These are phyloP conservation scores for Asarcornis scutulata DNA, from an alignment of 2,113 vertebrate genomes.

Conservation along the genomic window DNA sequence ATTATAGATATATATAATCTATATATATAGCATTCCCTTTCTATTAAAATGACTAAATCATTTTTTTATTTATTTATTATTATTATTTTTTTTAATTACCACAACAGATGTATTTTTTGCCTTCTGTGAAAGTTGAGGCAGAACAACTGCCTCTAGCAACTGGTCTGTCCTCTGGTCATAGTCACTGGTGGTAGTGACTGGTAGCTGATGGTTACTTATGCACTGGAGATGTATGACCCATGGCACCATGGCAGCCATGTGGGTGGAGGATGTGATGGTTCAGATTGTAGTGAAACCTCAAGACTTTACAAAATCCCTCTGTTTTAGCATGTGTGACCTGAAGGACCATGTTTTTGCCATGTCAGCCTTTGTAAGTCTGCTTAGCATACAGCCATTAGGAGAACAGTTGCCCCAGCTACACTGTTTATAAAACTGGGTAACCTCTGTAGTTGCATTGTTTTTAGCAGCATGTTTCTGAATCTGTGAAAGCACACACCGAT, in stretches of 20 bases:
- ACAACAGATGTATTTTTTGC: not conserved
- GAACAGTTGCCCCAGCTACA: not conserved
- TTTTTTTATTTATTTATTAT: not conserved
- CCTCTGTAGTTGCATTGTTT: not conserved
- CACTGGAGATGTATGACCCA: not conserved
- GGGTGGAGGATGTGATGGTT: not conserved
- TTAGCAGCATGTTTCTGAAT: not conserved
- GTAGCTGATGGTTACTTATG: not conserved
- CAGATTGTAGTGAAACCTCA: not conserved
- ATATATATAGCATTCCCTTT: not conserved
- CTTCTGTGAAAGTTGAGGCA: not conserved
- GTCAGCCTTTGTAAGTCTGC: not conserved
- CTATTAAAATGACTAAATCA: not conserved
- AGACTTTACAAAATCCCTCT: not conserved
- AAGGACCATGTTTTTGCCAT: not conserved
- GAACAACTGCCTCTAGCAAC: not conserved
- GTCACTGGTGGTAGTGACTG: not conserved
- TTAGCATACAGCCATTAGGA: not conserved
- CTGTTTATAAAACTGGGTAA: not conserved
- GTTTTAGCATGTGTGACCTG: not conserved
- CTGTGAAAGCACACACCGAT: not conserved
- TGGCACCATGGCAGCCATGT: not conserved
- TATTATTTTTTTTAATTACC: not conserved
- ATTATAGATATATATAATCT: not conserved
- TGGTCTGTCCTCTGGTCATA: not conserved